phyloP scores from a whole-genome alignment of 2,797 vertebrate species.

The Myripristis jacobus region DNA sequence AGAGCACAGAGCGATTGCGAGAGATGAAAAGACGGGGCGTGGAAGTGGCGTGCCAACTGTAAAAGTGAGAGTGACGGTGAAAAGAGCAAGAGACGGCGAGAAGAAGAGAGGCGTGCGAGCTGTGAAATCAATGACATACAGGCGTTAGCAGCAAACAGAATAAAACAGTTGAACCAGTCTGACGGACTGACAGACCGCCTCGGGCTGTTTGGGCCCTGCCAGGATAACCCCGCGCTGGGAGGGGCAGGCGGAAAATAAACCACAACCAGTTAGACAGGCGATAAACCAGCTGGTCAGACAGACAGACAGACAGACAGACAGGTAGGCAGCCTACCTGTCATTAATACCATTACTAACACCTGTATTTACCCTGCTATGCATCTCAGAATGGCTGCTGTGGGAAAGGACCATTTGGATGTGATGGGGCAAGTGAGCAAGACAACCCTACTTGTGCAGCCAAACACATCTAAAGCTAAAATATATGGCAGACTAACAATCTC shows the following conservation, averaged over 20 bases:
- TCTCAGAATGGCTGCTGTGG: too few species aligned
- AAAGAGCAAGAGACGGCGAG: neutral
- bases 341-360: too few species aligned
- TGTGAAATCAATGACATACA: constrained; percentile 18
- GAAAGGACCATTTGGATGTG: too few species aligned
- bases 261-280: neutral
- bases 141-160: constrained; percentile 23
- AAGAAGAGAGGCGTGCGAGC: constrained; percentile 11
- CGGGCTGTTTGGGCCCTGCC: constrained; percentile 12
- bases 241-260: neutral
- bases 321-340: neutral
- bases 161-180: constrained; percentile 51
- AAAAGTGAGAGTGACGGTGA: neutral
- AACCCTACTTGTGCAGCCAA: too few species aligned
- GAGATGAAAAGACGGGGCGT: neutral
- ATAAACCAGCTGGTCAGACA: neutral
- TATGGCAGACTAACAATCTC: too few species aligned
- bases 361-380: too few species aligned
- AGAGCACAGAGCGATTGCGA: neutral
- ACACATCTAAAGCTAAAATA: too few species aligned
- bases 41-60: constrained; percentile 4
- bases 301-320: neutral
- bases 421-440: too few species aligned
- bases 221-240: too few species aligned
- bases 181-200: constrained; percentile 42